phyloP scores from a whole-genome alignment of 2,113 vertebrate genomes.

The Brachyhypopomus occidentalis region DNA sequence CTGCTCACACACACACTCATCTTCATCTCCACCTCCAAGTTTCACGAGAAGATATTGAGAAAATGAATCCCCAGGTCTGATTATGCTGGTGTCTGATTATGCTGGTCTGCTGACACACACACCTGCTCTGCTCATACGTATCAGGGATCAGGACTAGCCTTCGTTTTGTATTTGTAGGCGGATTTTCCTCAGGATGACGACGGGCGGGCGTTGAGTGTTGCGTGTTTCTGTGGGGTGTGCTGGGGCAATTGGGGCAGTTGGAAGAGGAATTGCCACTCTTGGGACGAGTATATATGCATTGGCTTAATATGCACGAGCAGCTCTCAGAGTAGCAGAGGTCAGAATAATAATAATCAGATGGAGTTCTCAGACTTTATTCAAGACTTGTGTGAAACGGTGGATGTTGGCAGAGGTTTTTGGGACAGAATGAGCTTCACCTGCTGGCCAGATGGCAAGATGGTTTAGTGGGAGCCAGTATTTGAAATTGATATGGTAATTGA shows the following conservation, averaged over 20 bases:
- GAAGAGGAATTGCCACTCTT: slow-evolving; percentile 1
- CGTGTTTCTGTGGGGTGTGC: too few species aligned
- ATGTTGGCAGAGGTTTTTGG: slow-evolving; percentile 22
- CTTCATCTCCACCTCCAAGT: not conserved
- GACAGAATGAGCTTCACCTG: slow-evolving; percentile 1
- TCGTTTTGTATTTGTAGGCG: too few species aligned
- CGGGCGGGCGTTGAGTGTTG: too few species aligned
- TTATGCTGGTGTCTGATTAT: too few species aligned
- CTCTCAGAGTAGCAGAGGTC: slow-evolving; percentile 42
- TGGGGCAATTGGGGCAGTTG: not conserved
- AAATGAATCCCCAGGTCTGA: too few species aligned
- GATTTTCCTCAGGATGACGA: too few species aligned
- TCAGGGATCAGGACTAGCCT: too few species aligned
- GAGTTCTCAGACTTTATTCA: slow-evolving; percentile 35
- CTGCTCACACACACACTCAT: not conserved
- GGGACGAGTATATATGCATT: not conserved
- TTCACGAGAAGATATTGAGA: not conserved
- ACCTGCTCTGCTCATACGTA: too few species aligned
- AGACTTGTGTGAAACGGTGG: slow-evolving; percentile 37
- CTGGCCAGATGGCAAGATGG: not conserved
- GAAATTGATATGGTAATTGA: not conserved
- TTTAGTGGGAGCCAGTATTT: not conserved
- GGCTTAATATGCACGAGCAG: slow-evolving; percentile 41
- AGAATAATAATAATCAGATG: slow-evolving; percentile 53
- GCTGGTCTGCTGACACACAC: too few species aligned